phyloP scores from a whole-genome alignment of 1,140 invertebrate genomes.

The Pomacea maculata region DNA sequence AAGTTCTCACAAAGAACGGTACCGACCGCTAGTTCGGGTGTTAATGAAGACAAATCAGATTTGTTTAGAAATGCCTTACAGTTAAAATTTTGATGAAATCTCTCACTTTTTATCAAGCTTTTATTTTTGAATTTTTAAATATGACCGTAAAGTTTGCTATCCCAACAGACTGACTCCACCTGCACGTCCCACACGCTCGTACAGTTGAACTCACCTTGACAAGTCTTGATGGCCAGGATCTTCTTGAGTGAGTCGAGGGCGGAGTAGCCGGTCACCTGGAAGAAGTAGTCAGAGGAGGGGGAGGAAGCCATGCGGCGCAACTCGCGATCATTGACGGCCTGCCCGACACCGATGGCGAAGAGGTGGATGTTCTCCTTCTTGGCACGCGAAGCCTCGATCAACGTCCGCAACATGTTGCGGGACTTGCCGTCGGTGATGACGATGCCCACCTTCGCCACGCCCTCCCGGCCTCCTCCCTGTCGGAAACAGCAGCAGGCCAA shows the following conservation, averaged over 20 bases:
- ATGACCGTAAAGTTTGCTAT: no score
- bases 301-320: constrained; percentile 41
- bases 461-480: constrained; percentile 34
- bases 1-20: no score
- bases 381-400: constrained; percentile 41
- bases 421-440: constrained; percentile 58
- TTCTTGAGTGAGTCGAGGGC: constrained; percentile 44
- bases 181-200: no score
- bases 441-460: constrained; percentile 44
- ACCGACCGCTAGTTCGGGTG: no score
- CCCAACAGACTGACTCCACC: no score
- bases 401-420: constrained; percentile 38
- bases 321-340: constrained; percentile 38
- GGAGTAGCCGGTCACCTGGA: constrained; percentile 41
- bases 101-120: no score
- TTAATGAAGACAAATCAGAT: no score
- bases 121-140: no score
- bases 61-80: no score
- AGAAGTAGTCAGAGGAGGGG: constrained; percentile 35
- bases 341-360: constrained; percentile 53
- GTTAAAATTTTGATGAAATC: no score
- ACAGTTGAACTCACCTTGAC: constrained; percentile 38
- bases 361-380: constrained; percentile 40
- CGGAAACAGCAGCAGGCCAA: background rate
- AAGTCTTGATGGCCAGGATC: constrained; percentile 44